These are phyloP conservation scores for Drosophila pandora DNA, from an alignment of 1,140 invertebrate genomes.

Conservation along the genomic window DNA sequence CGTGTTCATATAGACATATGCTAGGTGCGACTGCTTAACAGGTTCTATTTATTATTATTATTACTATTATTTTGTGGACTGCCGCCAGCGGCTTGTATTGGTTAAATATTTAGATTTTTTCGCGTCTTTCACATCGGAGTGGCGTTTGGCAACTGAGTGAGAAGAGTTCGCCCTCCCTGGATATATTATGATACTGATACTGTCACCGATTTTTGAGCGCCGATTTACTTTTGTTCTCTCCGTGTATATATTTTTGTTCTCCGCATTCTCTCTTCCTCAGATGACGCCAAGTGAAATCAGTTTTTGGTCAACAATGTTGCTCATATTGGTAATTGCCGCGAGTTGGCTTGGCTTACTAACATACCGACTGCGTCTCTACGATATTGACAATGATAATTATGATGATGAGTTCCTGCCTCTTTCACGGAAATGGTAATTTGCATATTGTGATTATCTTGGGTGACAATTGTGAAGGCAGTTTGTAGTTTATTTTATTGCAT, in stretches of 20 bases:
- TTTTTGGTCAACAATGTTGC: conserved; percentile 56
- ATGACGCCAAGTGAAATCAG: conserved; percentile 54
- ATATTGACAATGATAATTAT: conserved; percentile 33
- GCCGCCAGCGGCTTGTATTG: conserved; percentile 51
- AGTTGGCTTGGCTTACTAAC: conserved; percentile 6
- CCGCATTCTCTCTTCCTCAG: conserved; percentile 1
- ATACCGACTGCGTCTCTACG: not conserved
- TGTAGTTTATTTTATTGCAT: not conserved
- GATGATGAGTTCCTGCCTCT: conserved; percentile 10
- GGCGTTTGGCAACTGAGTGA: conserved; percentile 68
- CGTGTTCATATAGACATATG: conserved; percentile 13
- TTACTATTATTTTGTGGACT: conserved; percentile 31
- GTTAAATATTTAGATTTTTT: conserved; percentile 35
- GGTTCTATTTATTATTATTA: conserved; percentile 36
- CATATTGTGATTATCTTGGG: conserved; percentile 31
- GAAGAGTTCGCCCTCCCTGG: conserved; percentile 41
- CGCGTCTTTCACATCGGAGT: conserved; percentile 71
- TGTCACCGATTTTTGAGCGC: conserved; percentile 14
- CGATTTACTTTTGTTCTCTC: conserved; percentile 26
- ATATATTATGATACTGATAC: conserved; percentile 48
- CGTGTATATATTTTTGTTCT: conserved; percentile 6
- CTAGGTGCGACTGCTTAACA: conserved; percentile 40
- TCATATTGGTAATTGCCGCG: conserved; percentile 63
- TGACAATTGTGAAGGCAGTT: not conserved
- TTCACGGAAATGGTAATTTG: conserved; percentile 31